Evolutionary conservation across 2,888 invertebrate species (phyloP).

Genomic region (Sipha maydis): DNA sequence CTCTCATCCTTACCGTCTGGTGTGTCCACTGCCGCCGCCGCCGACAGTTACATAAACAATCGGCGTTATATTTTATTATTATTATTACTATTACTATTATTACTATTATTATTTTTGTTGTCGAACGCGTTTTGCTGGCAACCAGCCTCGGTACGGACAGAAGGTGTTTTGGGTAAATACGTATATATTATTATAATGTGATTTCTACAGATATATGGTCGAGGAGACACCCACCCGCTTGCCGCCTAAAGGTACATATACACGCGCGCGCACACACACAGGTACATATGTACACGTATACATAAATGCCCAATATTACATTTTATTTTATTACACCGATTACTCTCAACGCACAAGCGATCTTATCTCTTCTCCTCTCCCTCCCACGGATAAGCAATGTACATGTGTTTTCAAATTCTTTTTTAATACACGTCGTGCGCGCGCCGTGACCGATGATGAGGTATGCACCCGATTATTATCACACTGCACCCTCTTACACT

Average conservation of each 20-base stretch:
- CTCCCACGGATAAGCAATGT: neutral
- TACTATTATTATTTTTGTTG: neutral
- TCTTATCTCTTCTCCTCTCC: neutral
- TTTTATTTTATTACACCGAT: constrained; percentile 9
- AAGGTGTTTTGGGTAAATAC: constrained; percentile 40
- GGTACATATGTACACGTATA: neutral
- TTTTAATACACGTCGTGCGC: neutral
- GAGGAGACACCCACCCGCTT: neutral
- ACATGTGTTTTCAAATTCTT: constrained; percentile 3
- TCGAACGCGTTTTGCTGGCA: neutral
- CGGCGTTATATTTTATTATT: constrained; percentile 11
- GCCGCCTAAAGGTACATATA: neutral
- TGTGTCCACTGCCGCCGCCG: neutral
- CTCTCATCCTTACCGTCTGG: neutral
- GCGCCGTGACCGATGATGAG: neutral
- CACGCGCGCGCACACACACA: neutral
- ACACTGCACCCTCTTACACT: neutral
- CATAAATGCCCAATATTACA: neutral
- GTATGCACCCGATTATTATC: constrained; percentile 9
- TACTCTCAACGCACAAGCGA: constrained; percentile 1
- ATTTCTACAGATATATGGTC: constrained; percentile 7
- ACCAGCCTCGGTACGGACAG: neutral
- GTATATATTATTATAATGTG: neutral
- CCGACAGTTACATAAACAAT: constrained; percentile 16
- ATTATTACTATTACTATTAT: neutral